Evolutionary conservation across 2,113 vertebrate genomes (phyloP).

Genomic region (Myxocyprinus asiaticus): DNA sequence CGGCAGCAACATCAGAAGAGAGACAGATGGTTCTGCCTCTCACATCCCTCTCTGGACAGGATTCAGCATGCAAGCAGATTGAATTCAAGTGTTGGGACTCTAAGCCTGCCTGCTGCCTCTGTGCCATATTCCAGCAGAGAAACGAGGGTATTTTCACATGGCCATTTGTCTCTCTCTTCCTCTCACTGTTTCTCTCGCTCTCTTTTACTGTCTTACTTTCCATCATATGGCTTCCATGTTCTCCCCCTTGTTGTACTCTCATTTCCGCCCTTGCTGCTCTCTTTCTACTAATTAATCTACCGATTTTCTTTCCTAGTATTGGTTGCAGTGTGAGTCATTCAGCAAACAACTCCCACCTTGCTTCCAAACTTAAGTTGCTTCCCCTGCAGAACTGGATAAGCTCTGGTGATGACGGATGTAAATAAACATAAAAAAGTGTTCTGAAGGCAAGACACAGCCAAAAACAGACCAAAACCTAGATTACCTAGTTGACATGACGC

Average conservation of each 20-base stretch:
- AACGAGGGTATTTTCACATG: neutral
- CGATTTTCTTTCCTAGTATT: conserved; percentile 23
- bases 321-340: conserved; percentile 15
- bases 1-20: conserved; percentile 51
- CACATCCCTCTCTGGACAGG: conserved; percentile 48
- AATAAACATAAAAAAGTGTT: too few relatives aligned
- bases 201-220: neutral
- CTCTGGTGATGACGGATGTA: too few relatives aligned
- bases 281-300: conserved; percentile 2
- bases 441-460: too few relatives aligned
- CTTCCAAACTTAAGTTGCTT: neutral
- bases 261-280: neutral
- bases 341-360: neutral
- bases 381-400: too few relatives aligned
- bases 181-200: neutral
- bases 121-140: conserved; percentile 19
- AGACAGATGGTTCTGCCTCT: conserved; percentile 57
- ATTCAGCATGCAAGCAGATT: conserved; percentile 49
- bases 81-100: conserved; percentile 53
- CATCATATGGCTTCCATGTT: neutral
- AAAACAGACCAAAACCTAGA: too few relatives aligned
- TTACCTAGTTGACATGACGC: too few relatives aligned
- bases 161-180: conserved; percentile 1
- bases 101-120: conserved; percentile 44
- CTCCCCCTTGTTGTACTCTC: neutral